Evolutionary conservation across 2,888 invertebrate genomes (phyloP).

Genomic region (Phalera bucephala): DNA sequence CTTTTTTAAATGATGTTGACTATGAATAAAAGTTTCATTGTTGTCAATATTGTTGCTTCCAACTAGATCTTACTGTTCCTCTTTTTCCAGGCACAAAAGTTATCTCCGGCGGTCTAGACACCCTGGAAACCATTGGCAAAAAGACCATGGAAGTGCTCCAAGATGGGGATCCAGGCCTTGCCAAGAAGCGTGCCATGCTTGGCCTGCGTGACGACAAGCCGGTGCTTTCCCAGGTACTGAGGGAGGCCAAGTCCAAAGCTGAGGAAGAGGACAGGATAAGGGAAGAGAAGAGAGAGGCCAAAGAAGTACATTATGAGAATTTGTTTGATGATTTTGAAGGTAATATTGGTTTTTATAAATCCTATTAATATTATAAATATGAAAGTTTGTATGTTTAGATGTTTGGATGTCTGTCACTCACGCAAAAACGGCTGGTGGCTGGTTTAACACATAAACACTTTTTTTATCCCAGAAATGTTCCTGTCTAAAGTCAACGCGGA

Average conservation of each 20-base stretch:
- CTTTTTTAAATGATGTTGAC: no score
- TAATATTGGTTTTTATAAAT: slow-evolving; percentile 31
- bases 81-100: slow-evolving; percentile 87
- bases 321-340: slow-evolving; percentile 95
- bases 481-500: no score
- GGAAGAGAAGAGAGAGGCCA: slow-evolving; percentile 75
- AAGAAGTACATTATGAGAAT: slow-evolving; percentile 87
- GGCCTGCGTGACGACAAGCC: slow-evolving; percentile 84
- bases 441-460: no score
- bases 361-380: no score
- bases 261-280: slow-evolving; percentile 82
- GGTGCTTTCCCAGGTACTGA: slow-evolving; percentile 84
- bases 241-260: slow-evolving; percentile 88
- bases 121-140: slow-evolving; percentile 95
- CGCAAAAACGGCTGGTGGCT: no score
- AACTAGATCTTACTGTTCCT: no score
- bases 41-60: no score
- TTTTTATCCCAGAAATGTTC: no score
- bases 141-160: slow-evolving; percentile 97
- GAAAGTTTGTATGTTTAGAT: no score
- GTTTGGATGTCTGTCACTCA: no score
- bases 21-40: no score
- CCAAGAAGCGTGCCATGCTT: slow-evolving; percentile 88
- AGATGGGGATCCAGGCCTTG: slow-evolving; percentile 95
- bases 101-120: slow-evolving; percentile 91